Conservation (phyloP, 2,113 vertebrate genomes). For the Pitta sordida region DNA sequence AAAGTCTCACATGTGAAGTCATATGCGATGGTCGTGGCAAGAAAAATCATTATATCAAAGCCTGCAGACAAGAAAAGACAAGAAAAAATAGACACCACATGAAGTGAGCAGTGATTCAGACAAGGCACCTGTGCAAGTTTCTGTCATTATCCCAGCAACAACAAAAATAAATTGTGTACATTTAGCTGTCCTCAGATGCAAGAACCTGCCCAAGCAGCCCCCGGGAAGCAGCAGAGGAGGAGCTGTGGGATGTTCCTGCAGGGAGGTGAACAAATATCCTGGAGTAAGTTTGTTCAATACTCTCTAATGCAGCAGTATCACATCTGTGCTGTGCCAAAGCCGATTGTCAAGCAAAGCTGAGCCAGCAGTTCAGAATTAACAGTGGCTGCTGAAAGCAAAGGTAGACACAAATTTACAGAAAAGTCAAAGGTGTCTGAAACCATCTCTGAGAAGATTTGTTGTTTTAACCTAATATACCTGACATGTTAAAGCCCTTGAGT, state of each 20-base stretch:
- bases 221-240: background rate
- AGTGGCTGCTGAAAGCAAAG: background rate
- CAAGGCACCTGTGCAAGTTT: too few species aligned
- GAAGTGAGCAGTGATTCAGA: background rate
- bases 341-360: background rate
- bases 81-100: background rate
- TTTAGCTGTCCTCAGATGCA: background rate
- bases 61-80: background rate
- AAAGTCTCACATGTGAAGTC: background rate
- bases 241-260: background rate
- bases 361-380: background rate
- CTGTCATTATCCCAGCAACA: background rate
- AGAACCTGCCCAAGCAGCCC: background rate
- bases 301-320: background rate
- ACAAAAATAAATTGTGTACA: background rate
- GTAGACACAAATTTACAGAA: background rate
- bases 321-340: background rate
- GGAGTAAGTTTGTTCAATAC: background rate
- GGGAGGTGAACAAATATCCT: background rate
- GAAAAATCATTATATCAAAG: background rate
- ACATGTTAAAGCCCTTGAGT: background rate
- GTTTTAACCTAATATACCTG: background rate
- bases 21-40: background rate
- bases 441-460: background rate
- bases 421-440: background rate